Conservation (phyloP, 2,797 vertebrate species). For the Gymnopithys bicolor region DNA sequence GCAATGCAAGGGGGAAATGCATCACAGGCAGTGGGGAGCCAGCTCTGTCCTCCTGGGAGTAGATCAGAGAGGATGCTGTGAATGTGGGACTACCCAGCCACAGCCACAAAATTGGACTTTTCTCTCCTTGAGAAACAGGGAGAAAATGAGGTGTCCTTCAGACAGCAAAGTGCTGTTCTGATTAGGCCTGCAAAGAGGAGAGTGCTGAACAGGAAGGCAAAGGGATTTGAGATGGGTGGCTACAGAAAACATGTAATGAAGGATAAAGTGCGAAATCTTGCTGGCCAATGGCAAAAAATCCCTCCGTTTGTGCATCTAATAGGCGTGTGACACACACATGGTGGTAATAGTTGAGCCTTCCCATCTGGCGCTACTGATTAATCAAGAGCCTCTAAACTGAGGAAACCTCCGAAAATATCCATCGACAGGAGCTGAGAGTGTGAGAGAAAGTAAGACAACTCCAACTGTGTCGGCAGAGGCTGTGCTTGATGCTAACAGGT, state of each 20-base stretch:
- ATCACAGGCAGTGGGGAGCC: rapidly evolving
- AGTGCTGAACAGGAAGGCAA: background rate
- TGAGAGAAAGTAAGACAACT: conserved; percentile 48
- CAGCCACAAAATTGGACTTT: background rate
- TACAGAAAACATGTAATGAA: background rate
- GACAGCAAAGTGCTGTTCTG: background rate
- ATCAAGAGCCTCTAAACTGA: conserved; percentile 23
- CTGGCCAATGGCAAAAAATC: background rate
- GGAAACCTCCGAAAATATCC: conserved; percentile 32
- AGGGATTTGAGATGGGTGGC: background rate
- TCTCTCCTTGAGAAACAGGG: background rate
- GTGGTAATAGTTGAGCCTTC: background rate
- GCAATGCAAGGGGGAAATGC: background rate
- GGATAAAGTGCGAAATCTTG: background rate
- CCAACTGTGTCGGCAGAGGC: conserved; percentile 46
- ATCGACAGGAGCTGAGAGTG: background rate
- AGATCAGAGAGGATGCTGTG: background rate
- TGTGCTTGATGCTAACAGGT: conserved; percentile 62
- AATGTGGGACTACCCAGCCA: background rate
- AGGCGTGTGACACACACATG: background rate
- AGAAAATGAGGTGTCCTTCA: background rate
- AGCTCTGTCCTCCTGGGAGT: rapidly evolving
- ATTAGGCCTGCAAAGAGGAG: background rate
- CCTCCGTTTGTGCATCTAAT: background rate
- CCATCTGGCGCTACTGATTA: conserved; percentile 33